Base-by-base conservation (phyloP, 2,797 vertebrate genomes). In the Basileuterus tristriatus region DNA sequence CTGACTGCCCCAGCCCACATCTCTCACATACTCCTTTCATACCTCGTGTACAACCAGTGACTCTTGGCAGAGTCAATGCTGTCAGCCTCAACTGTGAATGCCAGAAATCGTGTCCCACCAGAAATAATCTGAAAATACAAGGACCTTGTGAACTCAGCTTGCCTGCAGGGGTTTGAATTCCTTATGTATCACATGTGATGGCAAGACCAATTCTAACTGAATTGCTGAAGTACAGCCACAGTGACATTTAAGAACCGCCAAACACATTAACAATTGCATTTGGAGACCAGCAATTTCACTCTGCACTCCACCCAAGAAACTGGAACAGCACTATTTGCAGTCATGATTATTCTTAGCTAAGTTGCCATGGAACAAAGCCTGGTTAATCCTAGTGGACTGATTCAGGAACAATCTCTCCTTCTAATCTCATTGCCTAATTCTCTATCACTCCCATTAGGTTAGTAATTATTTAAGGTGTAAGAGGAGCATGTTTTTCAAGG, bases 291-390 rank as follows among this genome's bases (percentile, higher is more conserved):
- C 62, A 26, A 44, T 64, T 83, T 93, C 30, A 27, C 78, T 71
- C 59, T 6, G 30, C 5, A 9, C 88, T 93, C 71, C 90, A 91
- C 95, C 96, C 93, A 95, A 95, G 83, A 62, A 96, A 94, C 65
- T 88, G 91, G 90, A 96, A 95, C 83, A 32, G 81, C 63, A 43
- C 63, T 96, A 64, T 95, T 96, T 97, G 94, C 75, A 90, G 76
- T 87, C 69, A 18, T 84, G 87, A 95, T 96, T 97, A 97, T 97
- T 96, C 96, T 97, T 95, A 96, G 96, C 89, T 93, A 77, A 94
- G 94, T 97, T 97, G 96, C 95, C 90, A 97, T 96, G 96, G 94
- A 96, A 94, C 90, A 97, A 97, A 97, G 95, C 94, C 94, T 93
- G 69, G 78, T 49, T 97, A 97, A 97, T 95, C 97, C 94, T 90